Conservation (phyloP, 2,888 invertebrate species). For the Megaustenia siamemsis region DNA sequence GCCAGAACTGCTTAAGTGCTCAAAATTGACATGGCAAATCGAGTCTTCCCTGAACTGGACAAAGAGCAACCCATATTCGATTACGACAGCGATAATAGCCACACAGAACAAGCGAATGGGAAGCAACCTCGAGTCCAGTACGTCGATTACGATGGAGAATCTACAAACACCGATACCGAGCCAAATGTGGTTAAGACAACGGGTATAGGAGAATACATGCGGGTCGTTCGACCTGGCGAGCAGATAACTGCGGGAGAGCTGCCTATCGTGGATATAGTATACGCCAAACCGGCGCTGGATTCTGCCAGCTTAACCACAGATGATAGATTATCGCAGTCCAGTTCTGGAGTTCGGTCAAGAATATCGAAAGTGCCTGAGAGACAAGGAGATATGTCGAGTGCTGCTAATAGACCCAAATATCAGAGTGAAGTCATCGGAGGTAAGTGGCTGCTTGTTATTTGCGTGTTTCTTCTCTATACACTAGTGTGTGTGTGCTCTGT, state of each 20-base stretch:
- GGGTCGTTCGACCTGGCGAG: slow-evolving; percentile 9
- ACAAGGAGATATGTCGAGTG: neutral
- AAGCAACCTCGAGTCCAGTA: neutral
- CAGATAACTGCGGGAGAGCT: neutral
- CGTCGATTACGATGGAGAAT: neutral
- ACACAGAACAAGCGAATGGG: neutral
- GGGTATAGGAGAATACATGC: neutral
- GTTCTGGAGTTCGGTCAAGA: neutral
- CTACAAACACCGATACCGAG: too few relatives aligned
- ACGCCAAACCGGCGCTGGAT: slow-evolving; percentile 2
- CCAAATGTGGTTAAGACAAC: neutral
- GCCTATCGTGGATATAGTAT: neutral
- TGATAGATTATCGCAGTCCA: neutral
- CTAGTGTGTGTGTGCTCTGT: too few relatives aligned
- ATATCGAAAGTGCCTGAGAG: neutral
- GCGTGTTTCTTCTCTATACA: neutral
- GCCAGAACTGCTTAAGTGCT: too few relatives aligned
- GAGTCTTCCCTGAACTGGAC: neutral
- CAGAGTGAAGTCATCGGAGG: neutral
- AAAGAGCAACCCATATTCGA: neutral
- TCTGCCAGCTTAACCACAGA: neutral
- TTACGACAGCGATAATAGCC: neutral
- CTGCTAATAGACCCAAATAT: neutral
- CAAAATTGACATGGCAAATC: neutral
- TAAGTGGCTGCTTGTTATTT: neutral